Evolutionary conservation across 1,140 invertebrate species (phyloP).

Genomic region (Gyrodactylus salaris): DNA sequence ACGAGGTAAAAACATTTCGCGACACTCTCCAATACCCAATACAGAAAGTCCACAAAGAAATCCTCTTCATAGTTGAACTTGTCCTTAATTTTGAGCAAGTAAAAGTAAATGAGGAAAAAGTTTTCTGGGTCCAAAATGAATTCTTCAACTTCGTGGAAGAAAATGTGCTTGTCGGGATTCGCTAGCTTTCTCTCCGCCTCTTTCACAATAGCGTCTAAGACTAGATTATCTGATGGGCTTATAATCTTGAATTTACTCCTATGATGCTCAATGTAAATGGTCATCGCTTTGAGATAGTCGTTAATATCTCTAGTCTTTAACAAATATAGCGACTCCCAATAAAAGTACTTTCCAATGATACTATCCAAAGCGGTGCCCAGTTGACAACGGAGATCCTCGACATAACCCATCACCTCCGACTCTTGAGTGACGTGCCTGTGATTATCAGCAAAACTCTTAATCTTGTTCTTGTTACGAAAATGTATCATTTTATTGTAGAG

Average conservation of each 20-base stretch:
- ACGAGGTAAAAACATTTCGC: background rate
- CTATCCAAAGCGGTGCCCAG: background rate
- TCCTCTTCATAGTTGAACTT: background rate
- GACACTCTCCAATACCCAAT: background rate
- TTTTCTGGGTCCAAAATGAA: background rate
- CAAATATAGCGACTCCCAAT: background rate
- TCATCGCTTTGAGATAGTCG: background rate
- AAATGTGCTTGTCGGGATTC: background rate
- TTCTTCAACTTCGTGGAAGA: background rate
- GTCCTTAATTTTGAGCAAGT: background rate
- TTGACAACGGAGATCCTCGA: background rate
- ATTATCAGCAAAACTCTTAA: no score
- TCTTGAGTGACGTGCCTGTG: background rate
- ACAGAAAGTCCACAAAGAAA: background rate
- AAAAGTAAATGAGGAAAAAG: background rate
- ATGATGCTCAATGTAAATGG: background rate
- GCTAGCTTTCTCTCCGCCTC: background rate
- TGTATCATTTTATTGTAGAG: no score
- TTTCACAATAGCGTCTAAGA: background rate
- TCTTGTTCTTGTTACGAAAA: no score
- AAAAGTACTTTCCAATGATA: background rate
- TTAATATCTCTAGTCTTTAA: background rate
- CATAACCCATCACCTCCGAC: background rate
- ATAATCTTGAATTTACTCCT: background rate
- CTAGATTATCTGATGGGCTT: background rate